Evolutionary conservation across 2,888 invertebrate species (phyloP), one percentile per base, ranked within the genome.

Genomic region (Pterostichus niger): DNA sequence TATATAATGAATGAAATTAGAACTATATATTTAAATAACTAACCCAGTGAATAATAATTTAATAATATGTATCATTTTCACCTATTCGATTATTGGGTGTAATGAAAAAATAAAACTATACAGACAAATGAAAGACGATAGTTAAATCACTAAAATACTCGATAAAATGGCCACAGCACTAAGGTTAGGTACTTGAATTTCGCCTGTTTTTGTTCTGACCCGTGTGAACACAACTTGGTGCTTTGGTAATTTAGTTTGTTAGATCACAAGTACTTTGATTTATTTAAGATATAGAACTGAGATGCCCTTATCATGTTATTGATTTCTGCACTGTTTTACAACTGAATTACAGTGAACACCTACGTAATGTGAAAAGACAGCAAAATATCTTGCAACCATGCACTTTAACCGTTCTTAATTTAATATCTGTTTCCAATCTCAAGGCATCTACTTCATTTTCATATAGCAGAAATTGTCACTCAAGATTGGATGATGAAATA

Each of bases 171-270:
- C 86, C 85, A 85, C 85, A 85, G 85, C 85, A 85, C 84, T 84
- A 84, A 71, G 15, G 46, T 81, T 81, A 84, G 82, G 75, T 83
- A 84, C 84, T 71, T 83, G 84, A 84, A 83, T 84, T 85, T 86
- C 83, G 86, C 59, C 46, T 81, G 13, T 84, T 73, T 83, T 73
- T 80, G 82, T 84, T 85, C 84, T 89, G 73, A 61, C 75, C 68
- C 59, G 33, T 75, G 81, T 81, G 89, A 90, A 90, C 90, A 90
- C 90, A 89, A 89, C 88, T 87, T 86, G 90, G 90, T 90, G 89
- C 89, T 89, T 89, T 89, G 89, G 88, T 88, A 87, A 87, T 87
- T 86, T 85, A 85, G 84, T 85, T 64, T 71, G 49, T 31, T 85
- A 85, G 85, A 86, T 87, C 87, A 87, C 87, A 86, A 86, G 86